A percentile compares a stretch with the other conserved stretches of the same genome.
These are phyloP conservation scores for Rousettus leschenaultii DNA, from an alignment of 2,113 vertebrate species.

Conservation along the genomic window DNA sequence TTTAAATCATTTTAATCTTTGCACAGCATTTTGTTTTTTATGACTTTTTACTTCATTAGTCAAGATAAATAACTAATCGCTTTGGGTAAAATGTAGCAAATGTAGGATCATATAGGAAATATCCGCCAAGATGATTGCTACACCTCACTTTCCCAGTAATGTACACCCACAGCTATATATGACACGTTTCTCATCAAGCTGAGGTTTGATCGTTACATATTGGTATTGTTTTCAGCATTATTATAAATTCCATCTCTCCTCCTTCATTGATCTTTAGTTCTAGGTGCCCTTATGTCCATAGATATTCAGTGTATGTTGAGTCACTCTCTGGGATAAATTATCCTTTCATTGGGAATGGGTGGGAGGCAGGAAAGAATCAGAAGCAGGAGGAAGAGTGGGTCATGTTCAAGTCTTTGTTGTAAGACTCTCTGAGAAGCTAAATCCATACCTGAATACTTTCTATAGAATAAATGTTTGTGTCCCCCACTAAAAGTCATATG, in stretches of 20 bases:
- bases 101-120: background rate
- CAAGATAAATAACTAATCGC: background rate
- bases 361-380: background rate
- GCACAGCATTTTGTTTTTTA: background rate
- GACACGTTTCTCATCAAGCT: background rate
- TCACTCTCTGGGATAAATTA: background rate
- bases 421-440: background rate
- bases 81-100: background rate
- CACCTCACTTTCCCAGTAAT: background rate
- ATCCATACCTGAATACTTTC: background rate
- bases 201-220: accelerated
- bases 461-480: background rate
- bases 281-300: background rate
- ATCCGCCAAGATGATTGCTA: accelerated
- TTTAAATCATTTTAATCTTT: background rate
- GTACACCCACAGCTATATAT: accelerated
- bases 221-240: background rate
- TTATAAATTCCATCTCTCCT: background rate
- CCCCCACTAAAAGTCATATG: background rate
- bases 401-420: background rate
- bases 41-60: background rate
- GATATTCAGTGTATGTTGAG: background rate
- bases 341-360: background rate
- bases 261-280: background rate
- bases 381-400: background rate